Evolutionary conservation across 2,888 invertebrate genomes (phyloP).

Genomic region (Criorhina ranunculi): DNA sequence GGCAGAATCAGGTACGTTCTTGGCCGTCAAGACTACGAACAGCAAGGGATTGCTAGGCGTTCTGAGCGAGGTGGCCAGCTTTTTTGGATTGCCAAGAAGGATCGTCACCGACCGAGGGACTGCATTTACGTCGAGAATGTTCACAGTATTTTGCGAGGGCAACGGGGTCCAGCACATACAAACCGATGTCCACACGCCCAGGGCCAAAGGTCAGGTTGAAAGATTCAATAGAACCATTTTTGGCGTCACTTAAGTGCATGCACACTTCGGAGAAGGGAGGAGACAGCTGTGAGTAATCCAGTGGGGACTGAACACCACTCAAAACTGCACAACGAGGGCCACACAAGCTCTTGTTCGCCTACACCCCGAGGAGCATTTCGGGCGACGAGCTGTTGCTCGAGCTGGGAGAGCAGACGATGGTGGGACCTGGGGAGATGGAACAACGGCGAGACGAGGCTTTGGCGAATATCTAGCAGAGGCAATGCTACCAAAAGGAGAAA

Average conservation of each 20-base stretch:
- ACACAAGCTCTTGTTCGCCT: slow-evolving; percentile 10
- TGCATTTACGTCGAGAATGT: too few species aligned
- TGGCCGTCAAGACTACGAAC: too few species aligned
- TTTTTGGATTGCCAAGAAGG: too few species aligned
- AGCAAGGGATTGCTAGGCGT: too few species aligned
- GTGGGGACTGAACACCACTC: too few species aligned
- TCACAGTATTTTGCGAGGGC: background rate
- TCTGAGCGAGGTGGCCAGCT: too few species aligned
- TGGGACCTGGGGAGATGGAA: background rate
- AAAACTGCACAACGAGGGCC: slow-evolving; percentile 7
- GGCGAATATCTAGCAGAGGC: background rate
- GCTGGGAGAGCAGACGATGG: too few species aligned
- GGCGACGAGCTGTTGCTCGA: background rate
- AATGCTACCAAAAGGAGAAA: too few species aligned
- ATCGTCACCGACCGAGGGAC: too few species aligned
- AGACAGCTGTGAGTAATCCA: too few species aligned
- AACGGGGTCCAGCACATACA: background rate
- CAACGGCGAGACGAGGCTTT: background rate
- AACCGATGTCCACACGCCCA: background rate
- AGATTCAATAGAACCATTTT: background rate
- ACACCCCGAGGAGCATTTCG: background rate
- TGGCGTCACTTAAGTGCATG: slow-evolving; percentile 9
- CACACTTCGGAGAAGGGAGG: too few species aligned
- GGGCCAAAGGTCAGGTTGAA: background rate
- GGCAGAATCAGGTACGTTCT: too few species aligned